A percentile compares a stretch with the other conserved stretches of the same genome.
phyloP scores from a whole-genome alignment of 2,888 invertebrate species.

The Gastracanthus pulcherrimus region DNA sequence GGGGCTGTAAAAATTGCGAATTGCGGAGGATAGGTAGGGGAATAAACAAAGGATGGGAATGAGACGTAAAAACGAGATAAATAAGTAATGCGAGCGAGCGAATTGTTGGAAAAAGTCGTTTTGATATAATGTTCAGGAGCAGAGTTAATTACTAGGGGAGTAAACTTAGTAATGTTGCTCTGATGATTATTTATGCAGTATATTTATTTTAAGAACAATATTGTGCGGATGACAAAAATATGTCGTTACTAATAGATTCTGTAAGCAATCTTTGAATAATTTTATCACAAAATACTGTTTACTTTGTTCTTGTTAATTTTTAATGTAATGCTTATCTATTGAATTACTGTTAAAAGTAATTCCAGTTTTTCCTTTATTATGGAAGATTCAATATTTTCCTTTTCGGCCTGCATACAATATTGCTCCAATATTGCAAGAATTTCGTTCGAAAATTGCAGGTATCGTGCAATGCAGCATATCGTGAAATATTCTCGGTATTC shows the following conservation, averaged over 20 bases:
- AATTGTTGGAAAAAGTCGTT: no score
- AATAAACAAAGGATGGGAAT: conserved; percentile 21
- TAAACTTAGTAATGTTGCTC: no score
- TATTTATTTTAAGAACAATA: no score
- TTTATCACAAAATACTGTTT: neutral
- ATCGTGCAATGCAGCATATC: neutral
- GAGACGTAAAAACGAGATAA: neutral
- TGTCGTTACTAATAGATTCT: no score
- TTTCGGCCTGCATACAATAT: neutral
- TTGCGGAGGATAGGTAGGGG: neutral
- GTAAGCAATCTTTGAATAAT: no score
- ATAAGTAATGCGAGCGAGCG: neutral
- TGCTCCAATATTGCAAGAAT: neutral
- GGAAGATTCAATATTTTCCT: neutral
- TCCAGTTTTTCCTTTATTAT: neutral
- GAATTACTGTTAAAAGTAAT: no score
- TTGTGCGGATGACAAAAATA: no score
- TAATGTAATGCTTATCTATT: no score
- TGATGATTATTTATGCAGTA: no score
- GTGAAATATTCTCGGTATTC: neutral
- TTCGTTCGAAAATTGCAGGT: neutral
- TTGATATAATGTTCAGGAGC: no score
- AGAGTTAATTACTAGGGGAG: no score
- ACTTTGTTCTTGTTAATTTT: no score
- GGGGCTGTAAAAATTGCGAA: conserved; percentile 45